Base-by-base conservation (phyloP, 1,140 invertebrate species). In the Tetragnatha versicolor region DNA sequence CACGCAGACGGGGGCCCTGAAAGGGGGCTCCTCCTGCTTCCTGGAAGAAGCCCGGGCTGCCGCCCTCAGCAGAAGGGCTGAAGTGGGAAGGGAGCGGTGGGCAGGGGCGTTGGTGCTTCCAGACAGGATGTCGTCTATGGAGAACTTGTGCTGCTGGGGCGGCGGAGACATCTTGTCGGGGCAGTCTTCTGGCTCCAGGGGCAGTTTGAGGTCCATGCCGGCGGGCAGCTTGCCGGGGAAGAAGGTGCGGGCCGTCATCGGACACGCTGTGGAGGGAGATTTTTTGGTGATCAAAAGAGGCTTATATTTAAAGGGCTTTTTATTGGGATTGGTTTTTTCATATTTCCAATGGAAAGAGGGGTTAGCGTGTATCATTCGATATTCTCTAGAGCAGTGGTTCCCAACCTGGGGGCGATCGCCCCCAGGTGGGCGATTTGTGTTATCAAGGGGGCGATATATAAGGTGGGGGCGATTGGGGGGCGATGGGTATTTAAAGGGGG, bases 71-170 rank as follows among this genome's bases (percentile, higher is more conserved):
- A 78, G n/a, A 37, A 78, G 68, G 49, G 75, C 75, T 7, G 75
- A 78, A 0, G 75, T 78, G 6, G 75, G 75, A 0, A 69, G 31
- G n/a, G 35, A 53, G n/a, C n/a, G n/a, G 1, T 49, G 61, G 9
- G 39, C 45, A 25, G 37, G 29, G 25, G 4, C 22, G 12, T 58
- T 78, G 0, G 75, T 78, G 29, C 63, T 78, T n/a, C 75, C 75
- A 6, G 75, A 66, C 0, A 79, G 45, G 9, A 79, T 79, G 45
- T 72, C 68, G n/a, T 79, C 77, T 12, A 79, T 79, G 22, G 77
- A 79, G 20, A 79, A 79, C 33, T 79, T 79, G 58, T 79, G 69
- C 10, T 65, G 73, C 27, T 25, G 42, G 0, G 75, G 75, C 35
- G 39, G 75, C 2, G 75, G 63, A 2, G 73, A 77, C 42, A 75